Percentiles rank a stretch among this genome's conserved stretches.
Conservation (phyloP, 2,888 invertebrate genomes). For the Andrena dorsata region DNA sequence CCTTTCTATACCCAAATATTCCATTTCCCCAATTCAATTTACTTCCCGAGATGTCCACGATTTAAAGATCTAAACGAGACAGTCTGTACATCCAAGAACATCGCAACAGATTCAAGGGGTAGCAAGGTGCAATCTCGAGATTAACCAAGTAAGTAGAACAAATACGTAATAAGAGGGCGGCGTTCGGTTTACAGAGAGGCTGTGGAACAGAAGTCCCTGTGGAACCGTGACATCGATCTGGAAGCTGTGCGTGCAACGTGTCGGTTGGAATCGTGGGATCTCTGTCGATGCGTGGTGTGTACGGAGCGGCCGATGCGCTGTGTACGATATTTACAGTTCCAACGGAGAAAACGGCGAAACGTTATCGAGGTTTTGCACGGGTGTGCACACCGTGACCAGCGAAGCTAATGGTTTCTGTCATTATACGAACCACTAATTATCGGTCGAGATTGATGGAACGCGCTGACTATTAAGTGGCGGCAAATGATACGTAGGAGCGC, state of each 20-base stretch:
- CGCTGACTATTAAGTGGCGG: slow-evolving; percentile 67
- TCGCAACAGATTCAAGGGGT: background rate
- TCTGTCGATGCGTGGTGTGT: no score
- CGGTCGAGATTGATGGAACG: slow-evolving; percentile 70
- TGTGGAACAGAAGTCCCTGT: background rate
- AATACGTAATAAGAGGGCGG: slow-evolving; percentile 17
- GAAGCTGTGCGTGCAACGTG: background rate
- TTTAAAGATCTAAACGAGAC: background rate
- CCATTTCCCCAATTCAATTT: no score
- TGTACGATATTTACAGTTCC: background rate
- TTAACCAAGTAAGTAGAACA: slow-evolving; percentile 19
- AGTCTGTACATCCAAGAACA: background rate
- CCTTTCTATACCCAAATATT: background rate
- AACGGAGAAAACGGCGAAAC: slow-evolving; percentile 17
- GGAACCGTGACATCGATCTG: slow-evolving; percentile 19
- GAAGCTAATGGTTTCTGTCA: slow-evolving; percentile 71
- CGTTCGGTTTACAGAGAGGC: background rate
- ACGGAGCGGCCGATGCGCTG: no score
- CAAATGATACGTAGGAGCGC: slow-evolving; percentile 42
- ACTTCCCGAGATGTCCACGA: no score
- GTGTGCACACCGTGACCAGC: slow-evolving; percentile 51
- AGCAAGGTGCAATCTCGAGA: background rate
- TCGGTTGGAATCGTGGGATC: slow-evolving; percentile 1
- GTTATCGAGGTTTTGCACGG: slow-evolving; percentile 21
- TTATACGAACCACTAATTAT: slow-evolving; percentile 73